These are phyloP conservation scores for Linnaemya tessellans DNA, from an alignment of 2,888 invertebrate genomes.

Conservation along the genomic window DNA sequence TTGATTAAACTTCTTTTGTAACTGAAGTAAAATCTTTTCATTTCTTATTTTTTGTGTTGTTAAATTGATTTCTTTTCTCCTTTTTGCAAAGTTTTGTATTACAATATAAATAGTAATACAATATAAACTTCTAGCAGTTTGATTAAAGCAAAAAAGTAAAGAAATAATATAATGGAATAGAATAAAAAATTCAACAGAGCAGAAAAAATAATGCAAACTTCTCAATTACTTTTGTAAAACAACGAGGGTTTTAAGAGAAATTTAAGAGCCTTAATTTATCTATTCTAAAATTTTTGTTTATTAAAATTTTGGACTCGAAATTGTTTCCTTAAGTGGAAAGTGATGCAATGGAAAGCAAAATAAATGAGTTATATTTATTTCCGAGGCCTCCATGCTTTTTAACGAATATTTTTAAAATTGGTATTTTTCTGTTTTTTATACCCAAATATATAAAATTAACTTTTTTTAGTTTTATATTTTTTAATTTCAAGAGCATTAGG, in stretches of 20 bases:
- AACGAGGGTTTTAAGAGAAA: background rate
- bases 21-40: conserved; percentile 23
- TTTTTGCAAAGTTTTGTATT: conserved; percentile 25
- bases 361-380: no score
- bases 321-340: no score
- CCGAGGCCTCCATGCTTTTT: no score
- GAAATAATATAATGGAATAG: conserved; percentile 8
- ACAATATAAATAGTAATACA: conserved; percentile 41
- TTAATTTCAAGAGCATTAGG: no score
- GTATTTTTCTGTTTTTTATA: no score
- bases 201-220: conserved; percentile 49
- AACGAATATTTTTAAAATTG: no score
- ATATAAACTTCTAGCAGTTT: conserved; percentile 29
- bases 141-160: no score
- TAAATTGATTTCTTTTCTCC: background rate
- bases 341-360: no score
- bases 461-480: no score
- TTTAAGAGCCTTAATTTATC: background rate
- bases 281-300: no score
- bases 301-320: no score
- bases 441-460: no score
- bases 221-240: conserved; percentile 36
- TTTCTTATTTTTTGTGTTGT: background rate
- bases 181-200: conserved; percentile 29
- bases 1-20: conserved; percentile 51